These are phyloP conservation scores for Cavia porcellus DNA, from an alignment of 2,113 vertebrate species.

Conservation along the genomic window DNA sequence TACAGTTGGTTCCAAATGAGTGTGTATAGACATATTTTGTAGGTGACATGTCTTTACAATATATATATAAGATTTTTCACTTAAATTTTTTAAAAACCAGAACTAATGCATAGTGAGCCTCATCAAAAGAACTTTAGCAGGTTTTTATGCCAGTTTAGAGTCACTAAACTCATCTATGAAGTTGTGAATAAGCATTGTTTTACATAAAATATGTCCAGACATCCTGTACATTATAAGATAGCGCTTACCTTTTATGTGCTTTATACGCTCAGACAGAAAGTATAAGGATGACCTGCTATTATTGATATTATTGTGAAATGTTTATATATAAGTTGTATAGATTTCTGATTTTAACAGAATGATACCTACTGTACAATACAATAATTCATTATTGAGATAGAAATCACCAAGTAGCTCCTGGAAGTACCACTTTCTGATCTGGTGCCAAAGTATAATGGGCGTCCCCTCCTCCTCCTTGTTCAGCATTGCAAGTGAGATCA, in stretches of 20 bases:
- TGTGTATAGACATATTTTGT: background rate
- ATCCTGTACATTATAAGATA: background rate
- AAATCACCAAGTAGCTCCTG: conserved; percentile 66
- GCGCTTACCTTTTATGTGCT: background rate
- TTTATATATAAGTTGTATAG: background rate
- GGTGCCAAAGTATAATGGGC: conserved; percentile 50
- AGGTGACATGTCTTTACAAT: background rate
- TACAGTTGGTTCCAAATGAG: background rate
- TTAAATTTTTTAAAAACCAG: conserved; percentile 11
- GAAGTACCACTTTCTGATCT: conserved; percentile 69
- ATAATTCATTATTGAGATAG: conserved; percentile 56
- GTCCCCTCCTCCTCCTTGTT: conserved; percentile 42
- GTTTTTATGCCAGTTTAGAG: background rate
- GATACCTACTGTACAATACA: background rate
- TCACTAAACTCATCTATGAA: background rate
- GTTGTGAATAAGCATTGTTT: conserved; percentile 1
- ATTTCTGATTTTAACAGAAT: background rate
- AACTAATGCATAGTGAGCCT: background rate
- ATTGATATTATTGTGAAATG: background rate
- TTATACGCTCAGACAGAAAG: background rate
- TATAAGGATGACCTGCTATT: background rate
- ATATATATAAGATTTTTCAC: background rate
- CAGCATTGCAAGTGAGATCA: conserved; percentile 76
- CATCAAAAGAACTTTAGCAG: background rate
- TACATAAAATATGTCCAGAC: background rate